Base-by-base conservation (phyloP, 1,140 invertebrate genomes). In the Drosophila littoralis region DNA sequence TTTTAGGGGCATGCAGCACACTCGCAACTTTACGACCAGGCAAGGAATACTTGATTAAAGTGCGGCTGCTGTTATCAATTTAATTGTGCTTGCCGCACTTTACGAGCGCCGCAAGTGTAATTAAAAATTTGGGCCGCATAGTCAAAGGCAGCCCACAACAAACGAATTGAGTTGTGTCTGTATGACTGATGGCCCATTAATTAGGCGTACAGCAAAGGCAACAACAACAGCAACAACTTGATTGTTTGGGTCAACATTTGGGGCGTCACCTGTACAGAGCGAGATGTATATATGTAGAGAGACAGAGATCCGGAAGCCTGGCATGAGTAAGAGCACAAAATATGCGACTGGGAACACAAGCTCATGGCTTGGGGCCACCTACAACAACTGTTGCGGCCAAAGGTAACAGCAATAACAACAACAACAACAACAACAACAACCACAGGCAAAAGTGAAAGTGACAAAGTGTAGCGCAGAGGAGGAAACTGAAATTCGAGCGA, bases 371-470 rank as follows among this genome's bases (percentile, higher is more conserved):
- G 38, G 48, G 75, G 73, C 46, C 74, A 75, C 71, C 66, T 72
- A 59, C 58, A 76, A 85, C 50, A 60, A 68, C 64, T 65, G 65
- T 28, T 52, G 57, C 35, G 48, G 40, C 59, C 68, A 68, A 86
- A 59, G 65, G 65, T 66, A 76, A 69, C 48, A 77, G 38, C 42
- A 35, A n/a, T 28, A 54, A 32, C 68, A 59, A 32, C 50, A 54
- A 69, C 48, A 77, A 32, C 36, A 35, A n/a, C 28, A 54, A 32
- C 63, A 59, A 32, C 50, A 54, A 46, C 40, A 55, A 45, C 57
- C 32, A 65, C 17, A 59, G 40, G 50, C 28, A 55, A 65, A 88
- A 88, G 84, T 89, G 84, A 88, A 88, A 88, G 84, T 81, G 80
- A 78, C 75, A 78, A 78, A 74, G 54, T 66, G 66, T 45, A 77